A percentile compares a stretch with the other conserved stretches of the same genome.
Conservation (phyloP, 1,140 invertebrate genomes). For the Geopemphigus sp. region DNA sequence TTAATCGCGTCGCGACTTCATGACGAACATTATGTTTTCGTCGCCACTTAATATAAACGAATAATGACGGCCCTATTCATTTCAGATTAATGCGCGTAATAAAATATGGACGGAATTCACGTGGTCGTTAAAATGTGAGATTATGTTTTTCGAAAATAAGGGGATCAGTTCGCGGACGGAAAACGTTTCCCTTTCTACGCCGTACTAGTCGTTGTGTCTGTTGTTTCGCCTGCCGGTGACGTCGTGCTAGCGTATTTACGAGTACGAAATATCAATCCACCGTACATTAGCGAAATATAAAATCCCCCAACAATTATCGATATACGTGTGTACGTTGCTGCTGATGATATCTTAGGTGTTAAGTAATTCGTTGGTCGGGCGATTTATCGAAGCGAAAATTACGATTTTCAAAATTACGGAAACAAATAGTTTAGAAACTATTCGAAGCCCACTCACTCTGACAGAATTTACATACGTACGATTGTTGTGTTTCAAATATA, state of each 20-base stretch:
- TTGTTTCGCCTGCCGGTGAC: not conserved
- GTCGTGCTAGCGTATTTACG: not conserved
- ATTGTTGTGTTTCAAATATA: too few relatives aligned
- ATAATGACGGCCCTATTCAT: conserved; percentile 28
- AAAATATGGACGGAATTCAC: conserved; percentile 29
- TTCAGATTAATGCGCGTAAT: conserved; percentile 19
- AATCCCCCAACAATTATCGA: not conserved
- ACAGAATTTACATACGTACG: too few relatives aligned
- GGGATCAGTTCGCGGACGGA: not conserved
- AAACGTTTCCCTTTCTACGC: conserved; percentile 7
- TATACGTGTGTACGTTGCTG: too few relatives aligned
- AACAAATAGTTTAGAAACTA: too few relatives aligned
- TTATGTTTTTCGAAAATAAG: conserved; percentile 19
- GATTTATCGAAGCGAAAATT: too few relatives aligned
- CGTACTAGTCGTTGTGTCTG: not conserved
- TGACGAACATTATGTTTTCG: not conserved
- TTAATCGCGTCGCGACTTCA: not conserved
- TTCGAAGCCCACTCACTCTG: too few relatives aligned
- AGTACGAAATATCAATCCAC: too few relatives aligned
- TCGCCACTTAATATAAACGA: conserved; percentile 25
- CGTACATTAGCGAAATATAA: not conserved
- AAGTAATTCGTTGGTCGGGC: too few relatives aligned
- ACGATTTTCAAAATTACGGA: too few relatives aligned
- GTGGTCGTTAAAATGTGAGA: conserved; percentile 1
- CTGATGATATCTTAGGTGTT: too few relatives aligned